Base-by-base conservation (phyloP, 2,113 vertebrate species). In the Orthonyx spaldingii region DNA sequence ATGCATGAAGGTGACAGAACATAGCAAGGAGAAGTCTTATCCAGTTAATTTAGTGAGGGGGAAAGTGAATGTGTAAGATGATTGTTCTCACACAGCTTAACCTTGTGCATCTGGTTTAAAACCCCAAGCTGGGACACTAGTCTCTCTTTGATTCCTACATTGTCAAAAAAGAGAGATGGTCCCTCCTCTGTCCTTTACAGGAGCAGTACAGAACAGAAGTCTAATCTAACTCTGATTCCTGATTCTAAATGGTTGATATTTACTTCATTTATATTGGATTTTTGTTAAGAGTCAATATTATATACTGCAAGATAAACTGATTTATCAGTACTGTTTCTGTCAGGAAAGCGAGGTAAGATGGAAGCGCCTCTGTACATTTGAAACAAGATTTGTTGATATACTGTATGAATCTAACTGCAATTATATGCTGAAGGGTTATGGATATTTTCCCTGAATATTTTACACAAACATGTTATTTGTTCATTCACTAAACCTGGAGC, bases 381-480 rank as follows among this genome's bases (percentile, higher is more conserved):
- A 85, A 93, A 78, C 7, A 49, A 90, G 59, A 39, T 57, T 68
- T 75, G 14, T 13, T 63, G 21, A 89, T 87, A 47, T 8, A 21
- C 46, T 37, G 26, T 56, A 65, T 56, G 56, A 94, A 72, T 93
- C 74, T 74, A 70, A 86, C 79, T 77, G 72, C 79, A 93, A 60
- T 96, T 95, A 89, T 64, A 56, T 35, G 56, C 63, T 84, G 91
- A 84, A 82, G 88, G 79, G 28, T 74, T 84, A 69, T 97, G 91
- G 96, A 97, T 94, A 87, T 94, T 97, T 96, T 89, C 94, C 61
- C 72, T 84, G 87, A 81, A 33, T 94, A 91, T 93, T 97, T 96
- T 96, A 90, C 74, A 88, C 96, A 96, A 98, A 94, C 89, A 95
- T 84, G 83, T 90, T 95, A 95, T 97, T 97, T 97, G 91, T 96